A percentile compares a stretch with the other conserved stretches of the same genome.
Evolutionary conservation across 2,797 vertebrate species (phyloP).

Genomic region (Micrastur ruficollis): DNA sequence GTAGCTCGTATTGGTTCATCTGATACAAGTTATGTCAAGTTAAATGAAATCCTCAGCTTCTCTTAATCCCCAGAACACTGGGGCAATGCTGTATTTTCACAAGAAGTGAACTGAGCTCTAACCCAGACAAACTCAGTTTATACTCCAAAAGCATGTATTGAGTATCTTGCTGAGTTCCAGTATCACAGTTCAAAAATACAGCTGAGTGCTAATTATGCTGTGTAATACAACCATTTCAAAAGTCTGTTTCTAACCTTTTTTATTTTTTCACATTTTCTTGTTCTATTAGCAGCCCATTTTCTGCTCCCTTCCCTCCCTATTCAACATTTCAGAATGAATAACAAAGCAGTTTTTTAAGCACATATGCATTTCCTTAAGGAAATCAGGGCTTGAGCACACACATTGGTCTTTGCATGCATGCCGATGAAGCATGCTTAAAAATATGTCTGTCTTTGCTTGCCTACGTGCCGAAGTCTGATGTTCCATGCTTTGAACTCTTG

Average conservation of each 20-base stretch:
- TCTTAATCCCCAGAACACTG: neutral
- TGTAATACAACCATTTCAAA: neutral
- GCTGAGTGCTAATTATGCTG: neutral
- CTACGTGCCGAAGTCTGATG: neutral
- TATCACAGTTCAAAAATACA: neutral
- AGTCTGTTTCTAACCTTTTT: neutral
- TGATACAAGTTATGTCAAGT: neutral
- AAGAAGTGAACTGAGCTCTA: neutral
- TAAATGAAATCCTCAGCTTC: neutral
- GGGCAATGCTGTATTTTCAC: neutral
- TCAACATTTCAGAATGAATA: slow-evolving; percentile 40
- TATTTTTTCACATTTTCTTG: slow-evolving; percentile 2
- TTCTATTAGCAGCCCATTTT: slow-evolving; percentile 4
- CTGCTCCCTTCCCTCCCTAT: neutral
- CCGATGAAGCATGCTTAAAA: neutral
- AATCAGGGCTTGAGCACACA: neutral
- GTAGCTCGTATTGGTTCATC: neutral
- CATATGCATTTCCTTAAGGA: slow-evolving; percentile 48
- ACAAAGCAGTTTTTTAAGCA: neutral
- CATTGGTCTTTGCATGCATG: neutral
- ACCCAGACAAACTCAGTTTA: neutral
- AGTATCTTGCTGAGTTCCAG: neutral
- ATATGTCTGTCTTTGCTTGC: neutral
- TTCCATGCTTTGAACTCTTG: slow-evolving; percentile 31
- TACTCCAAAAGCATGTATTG: neutral